These are phyloP conservation scores for Amblyteles armatorius DNA, from an alignment of 2,888 invertebrate species.

Conservation along the genomic window DNA sequence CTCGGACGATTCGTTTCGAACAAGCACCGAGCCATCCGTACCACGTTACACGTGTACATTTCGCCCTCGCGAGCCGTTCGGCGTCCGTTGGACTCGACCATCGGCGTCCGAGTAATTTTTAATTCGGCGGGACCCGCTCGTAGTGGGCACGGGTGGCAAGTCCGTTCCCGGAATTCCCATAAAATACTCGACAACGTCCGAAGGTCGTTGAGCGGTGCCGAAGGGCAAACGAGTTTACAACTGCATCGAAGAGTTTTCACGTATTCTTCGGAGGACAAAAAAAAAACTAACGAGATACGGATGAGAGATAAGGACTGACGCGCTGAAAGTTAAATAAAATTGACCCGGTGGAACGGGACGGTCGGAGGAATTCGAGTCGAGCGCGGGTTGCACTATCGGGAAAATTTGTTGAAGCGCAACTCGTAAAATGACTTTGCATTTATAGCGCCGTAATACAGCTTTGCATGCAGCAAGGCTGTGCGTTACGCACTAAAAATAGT, in stretches of 20 bases:
- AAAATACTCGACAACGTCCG: not conserved
- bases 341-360: not conserved
- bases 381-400: not conserved
- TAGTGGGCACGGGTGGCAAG: not conserved
- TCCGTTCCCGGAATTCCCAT: not conserved
- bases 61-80: not conserved
- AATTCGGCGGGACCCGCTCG: too few relatives aligned
- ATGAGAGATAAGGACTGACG: not conserved
- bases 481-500: not conserved
- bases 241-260: conserved; percentile 13
- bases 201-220: not conserved
- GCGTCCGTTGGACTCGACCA: not conserved
- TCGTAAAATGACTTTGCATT: not conserved
- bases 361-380: conserved; percentile 13
- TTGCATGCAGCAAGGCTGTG: not conserved
- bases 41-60: not conserved
- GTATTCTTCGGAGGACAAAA: not conserved
- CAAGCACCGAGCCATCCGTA: not conserved
- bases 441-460: not conserved
- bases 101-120: not conserved
- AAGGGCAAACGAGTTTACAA: not conserved
- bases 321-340: not conserved
- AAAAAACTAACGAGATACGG: not conserved
- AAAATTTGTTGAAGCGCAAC: not conserved
- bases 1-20: not conserved